phyloP scores from a whole-genome alignment of 1,140 invertebrate species.

The Coelopa frigida region DNA sequence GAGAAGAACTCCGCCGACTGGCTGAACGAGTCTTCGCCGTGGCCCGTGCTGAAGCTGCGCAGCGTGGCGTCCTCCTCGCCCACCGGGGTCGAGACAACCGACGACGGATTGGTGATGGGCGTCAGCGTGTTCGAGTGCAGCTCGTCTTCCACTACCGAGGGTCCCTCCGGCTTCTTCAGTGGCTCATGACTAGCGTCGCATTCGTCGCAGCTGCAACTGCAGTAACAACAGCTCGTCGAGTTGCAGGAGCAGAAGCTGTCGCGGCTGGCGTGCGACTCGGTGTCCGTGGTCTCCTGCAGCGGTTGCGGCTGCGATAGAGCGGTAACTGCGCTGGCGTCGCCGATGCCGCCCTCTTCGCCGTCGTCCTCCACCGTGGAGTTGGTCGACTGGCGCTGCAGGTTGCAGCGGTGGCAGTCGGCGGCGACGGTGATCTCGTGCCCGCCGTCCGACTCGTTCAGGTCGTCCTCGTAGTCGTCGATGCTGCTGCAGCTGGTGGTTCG shows the following conservation, averaged over 20 bases:
- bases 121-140: slow-evolving; percentile 34
- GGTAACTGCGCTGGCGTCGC: not conserved
- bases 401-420: slow-evolving; percentile 35
- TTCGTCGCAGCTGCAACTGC: slow-evolving; percentile 17
- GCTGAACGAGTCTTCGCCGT: slow-evolving; percentile 33
- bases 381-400: slow-evolving; percentile 7
- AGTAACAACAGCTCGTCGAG: slow-evolving; percentile 28
- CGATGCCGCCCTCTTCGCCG: slow-evolving; percentile 1
- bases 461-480: slow-evolving; percentile 19
- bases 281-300: slow-evolving; percentile 10
- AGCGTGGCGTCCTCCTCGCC: slow-evolving; percentile 28
- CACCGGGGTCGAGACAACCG: slow-evolving; percentile 11
- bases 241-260: slow-evolving; percentile 33
- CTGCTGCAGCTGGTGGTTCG: slow-evolving; percentile 36
- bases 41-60: slow-evolving; percentile 17
- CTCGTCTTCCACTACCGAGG: too few relatives aligned
- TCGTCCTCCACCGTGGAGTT: slow-evolving; percentile 1
- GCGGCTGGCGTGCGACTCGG: slow-evolving; percentile 11
- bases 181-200: slow-evolving; percentile 20
- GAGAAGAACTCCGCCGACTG: slow-evolving; percentile 42
- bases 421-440: slow-evolving; percentile 27
- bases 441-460: slow-evolving; percentile 11
- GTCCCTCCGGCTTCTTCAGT: too few relatives aligned
- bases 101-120: slow-evolving; percentile 22
- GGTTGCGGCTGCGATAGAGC: slow-evolving; percentile 2